phyloP scores from a whole-genome alignment of 2,113 vertebrate genomes.

The Athene cunicularia region DNA sequence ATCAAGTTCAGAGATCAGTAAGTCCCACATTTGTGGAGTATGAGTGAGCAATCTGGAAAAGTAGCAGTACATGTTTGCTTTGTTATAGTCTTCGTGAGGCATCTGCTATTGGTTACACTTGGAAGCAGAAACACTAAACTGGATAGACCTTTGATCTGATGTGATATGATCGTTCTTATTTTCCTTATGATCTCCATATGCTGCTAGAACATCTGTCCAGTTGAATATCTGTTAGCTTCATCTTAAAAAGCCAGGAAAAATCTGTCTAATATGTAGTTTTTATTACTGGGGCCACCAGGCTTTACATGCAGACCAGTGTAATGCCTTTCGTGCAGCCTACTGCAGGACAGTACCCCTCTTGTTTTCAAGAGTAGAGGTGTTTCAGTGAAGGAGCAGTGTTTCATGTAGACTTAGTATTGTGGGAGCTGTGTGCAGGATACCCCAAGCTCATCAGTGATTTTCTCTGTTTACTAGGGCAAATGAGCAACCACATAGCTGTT shows the following conservation, averaged over 20 bases:
- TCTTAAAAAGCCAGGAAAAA: not conserved
- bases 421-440: not conserved
- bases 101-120: conserved; percentile 1
- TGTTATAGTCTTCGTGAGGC: not conserved
- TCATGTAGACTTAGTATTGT: too few relatives aligned
- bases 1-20: not conserved
- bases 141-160: not conserved
- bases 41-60: not conserved
- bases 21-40: not conserved
- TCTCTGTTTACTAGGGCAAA: not conserved
- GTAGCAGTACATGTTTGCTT: not conserved
- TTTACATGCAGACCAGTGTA: not conserved
- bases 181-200: not conserved
- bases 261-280: not conserved
- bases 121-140: not conserved
- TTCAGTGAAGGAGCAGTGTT: not conserved
- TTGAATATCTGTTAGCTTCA: not conserved
- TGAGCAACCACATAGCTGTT: not conserved
- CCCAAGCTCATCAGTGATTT: not conserved
- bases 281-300: not conserved
- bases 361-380: not conserved
- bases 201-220: not conserved
- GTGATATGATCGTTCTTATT: not conserved
- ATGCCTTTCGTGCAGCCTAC: not conserved
- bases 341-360: not conserved